Base-by-base conservation (phyloP, 2,888 invertebrate genomes). In the Chrysotoxum bicinctum region DNA sequence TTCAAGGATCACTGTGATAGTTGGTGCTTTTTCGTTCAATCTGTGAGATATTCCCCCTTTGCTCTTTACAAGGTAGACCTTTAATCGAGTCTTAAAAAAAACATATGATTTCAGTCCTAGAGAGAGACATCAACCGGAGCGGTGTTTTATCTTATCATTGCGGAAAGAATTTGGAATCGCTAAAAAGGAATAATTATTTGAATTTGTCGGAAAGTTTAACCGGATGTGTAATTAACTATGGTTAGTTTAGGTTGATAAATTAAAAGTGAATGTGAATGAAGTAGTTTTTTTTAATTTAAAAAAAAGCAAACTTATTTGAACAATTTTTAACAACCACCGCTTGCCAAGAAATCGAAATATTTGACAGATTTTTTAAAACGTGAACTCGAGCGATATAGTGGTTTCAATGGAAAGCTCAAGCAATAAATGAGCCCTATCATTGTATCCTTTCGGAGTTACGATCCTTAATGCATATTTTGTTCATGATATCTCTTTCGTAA, bases 201-300 rank as follows among this genome's bases (percentile, higher is more conserved):
- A 52, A 45, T 56, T 80, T 60, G 3, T 54, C 19, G 8, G 14
- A 45, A 56, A 68, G 16, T 69, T 45, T 19, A 54, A 40, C 23
- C 73, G 52, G 60, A 76, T 73, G 68, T 35, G 23, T 35, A 54
- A 16, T 48, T 69, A 23, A 85, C 73, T 73, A 85, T 85, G 85
- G 85, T 85, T 79, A 69, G 85, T 81, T 66, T 52, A 10, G 21
- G 40, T 1, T 56, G 12, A 64, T n/a, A 48, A 19, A 14, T 12
- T n/a, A 19, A 19, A 43, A 45, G 32, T 21, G 35, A 35, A 50
- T 23, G 50, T 50, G 10, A 66, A 43, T 9, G 16, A 43, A 9
- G 6, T 1, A 40, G 3, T 40, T 37, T 14, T 32, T 32, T 32
- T 35, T 35, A 35, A n/a, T n/a, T 6, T 6, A 40, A 40, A n/a